Evolutionary conservation across 2,797 vertebrate genomes (phyloP).

Genomic region (Sebastes jordani): DNA sequence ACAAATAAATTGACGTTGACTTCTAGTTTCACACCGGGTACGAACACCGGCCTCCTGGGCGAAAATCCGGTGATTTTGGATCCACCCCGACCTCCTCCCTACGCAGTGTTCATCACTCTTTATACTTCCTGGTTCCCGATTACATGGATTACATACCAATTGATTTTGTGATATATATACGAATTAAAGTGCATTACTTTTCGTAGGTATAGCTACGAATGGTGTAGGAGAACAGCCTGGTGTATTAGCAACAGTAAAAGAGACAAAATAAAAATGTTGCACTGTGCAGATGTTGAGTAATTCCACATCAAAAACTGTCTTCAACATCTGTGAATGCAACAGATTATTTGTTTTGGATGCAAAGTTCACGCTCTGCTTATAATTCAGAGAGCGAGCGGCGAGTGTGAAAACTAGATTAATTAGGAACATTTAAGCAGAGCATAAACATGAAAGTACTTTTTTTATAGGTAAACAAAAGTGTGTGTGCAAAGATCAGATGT

Average conservation of each 20-base stretch:
- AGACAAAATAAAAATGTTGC: neutral
- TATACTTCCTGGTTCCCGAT: no score
- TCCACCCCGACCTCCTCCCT: no score
- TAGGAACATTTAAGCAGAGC: conserved; percentile 56
- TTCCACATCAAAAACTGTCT: conserved; percentile 1
- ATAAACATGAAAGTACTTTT: conserved; percentile 62
- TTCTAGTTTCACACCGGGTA: no score
- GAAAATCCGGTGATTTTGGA: no score
- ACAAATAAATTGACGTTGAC: no score
- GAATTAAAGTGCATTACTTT: no score
- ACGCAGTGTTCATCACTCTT: no score
- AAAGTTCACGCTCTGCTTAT: conserved; percentile 22
- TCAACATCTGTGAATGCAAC: neutral
- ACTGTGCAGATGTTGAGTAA: neutral
- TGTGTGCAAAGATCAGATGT: conserved; percentile 69
- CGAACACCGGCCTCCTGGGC: no score
- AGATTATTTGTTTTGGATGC: conserved; percentile 23
- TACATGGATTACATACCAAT: no score
- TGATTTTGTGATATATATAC: no score
- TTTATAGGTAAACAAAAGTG: conserved; percentile 61
- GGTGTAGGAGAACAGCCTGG: neutral
- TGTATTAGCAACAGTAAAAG: neutral
- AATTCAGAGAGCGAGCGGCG: conserved; percentile 12
- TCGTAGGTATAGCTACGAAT: no score
- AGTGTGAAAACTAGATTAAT: conserved; percentile 52